These are phyloP conservation scores for Spea bombifrons DNA, from an alignment of 2,113 vertebrate species.

Conservation along the genomic window DNA sequence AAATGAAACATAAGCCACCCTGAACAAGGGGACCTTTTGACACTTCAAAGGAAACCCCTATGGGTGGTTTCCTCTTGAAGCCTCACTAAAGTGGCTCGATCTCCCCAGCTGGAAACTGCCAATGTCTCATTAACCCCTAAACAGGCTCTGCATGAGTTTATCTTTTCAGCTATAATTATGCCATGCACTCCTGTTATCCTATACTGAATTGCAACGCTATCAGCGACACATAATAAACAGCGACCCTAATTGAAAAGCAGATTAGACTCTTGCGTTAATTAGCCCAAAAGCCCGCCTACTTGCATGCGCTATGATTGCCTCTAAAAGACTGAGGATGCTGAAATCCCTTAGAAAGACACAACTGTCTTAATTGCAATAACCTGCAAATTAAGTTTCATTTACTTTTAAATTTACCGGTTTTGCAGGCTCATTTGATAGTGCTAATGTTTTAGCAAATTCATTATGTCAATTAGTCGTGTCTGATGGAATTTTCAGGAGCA, in stretches of 20 bases:
- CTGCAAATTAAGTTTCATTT: constrained; percentile 93
- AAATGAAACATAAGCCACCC: constrained; percentile 99
- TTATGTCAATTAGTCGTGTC: constrained; percentile 98
- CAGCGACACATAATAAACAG: constrained; percentile 78
- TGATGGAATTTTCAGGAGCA: constrained; percentile 87
- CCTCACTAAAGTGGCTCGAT: constrained; percentile 81
- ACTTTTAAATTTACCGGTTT: constrained; percentile 91
- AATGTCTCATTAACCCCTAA: constrained; percentile 99
- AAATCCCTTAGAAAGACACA: constrained; percentile 89
- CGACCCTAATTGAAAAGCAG: constrained; percentile 90
- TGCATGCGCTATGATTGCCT: constrained; percentile 87
- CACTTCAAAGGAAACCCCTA: constrained; percentile 99
- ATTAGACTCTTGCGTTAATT: constrained; percentile 83
- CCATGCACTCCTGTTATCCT: constrained; percentile 76
- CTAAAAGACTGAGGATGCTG: constrained; percentile 83
- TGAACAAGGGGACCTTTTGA: constrained; percentile 99
- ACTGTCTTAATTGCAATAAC: constrained; percentile 94
- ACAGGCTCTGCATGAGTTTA: constrained; percentile 92
- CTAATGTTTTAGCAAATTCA: constrained; percentile 99
- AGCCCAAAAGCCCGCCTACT: constrained; percentile 76
- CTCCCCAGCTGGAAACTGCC: constrained; percentile 91
- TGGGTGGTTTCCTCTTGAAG: constrained; percentile 99
- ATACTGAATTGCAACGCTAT: constrained; percentile 75
- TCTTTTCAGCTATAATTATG: constrained; percentile 85
- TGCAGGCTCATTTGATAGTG: constrained; percentile 92